Percentiles rank a stretch among this genome's conserved stretches.
These are phyloP conservation scores for Rhagologus leucostigma DNA, from an alignment of 2,113 vertebrate species.

Conservation along the genomic window DNA sequence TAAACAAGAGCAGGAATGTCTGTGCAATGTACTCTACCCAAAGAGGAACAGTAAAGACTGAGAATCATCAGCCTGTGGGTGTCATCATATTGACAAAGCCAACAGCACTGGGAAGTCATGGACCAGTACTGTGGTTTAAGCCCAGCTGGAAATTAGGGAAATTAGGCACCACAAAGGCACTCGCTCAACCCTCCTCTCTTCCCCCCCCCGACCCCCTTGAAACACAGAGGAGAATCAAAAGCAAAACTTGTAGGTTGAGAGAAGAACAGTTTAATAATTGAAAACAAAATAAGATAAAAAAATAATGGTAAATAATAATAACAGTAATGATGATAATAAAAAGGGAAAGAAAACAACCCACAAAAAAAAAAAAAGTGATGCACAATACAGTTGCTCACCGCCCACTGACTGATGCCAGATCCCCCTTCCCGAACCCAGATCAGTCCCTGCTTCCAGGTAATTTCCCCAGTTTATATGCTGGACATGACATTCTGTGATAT, in stretches of 20 bases:
- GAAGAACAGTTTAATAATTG: neutral
- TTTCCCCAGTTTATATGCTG: neutral
- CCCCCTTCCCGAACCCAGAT: neutral
- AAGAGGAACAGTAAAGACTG: neutral
- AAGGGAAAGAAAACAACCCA: neutral
- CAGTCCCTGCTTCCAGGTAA: neutral
- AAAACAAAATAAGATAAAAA: neutral
- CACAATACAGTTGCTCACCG: neutral
- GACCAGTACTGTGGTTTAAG: neutral
- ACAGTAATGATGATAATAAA: neutral
- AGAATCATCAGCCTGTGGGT: neutral
- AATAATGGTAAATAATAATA: neutral
- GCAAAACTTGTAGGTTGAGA: neutral
- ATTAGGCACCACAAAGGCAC: neutral
- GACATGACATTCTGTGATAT: no score
- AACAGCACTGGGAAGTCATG: neutral
- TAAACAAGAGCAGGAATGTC: neutral
- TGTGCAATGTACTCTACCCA: neutral
- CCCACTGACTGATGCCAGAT: neutral
- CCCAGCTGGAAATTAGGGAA: neutral
- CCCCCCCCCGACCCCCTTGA: accelerated
- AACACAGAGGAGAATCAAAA: neutral
- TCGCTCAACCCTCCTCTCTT: neutral
- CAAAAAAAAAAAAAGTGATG: neutral
- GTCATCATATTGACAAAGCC: neutral